These are phyloP conservation scores for Aeoliscus strigatus DNA, from an alignment of 2,797 vertebrate species.

Conservation along the genomic window DNA sequence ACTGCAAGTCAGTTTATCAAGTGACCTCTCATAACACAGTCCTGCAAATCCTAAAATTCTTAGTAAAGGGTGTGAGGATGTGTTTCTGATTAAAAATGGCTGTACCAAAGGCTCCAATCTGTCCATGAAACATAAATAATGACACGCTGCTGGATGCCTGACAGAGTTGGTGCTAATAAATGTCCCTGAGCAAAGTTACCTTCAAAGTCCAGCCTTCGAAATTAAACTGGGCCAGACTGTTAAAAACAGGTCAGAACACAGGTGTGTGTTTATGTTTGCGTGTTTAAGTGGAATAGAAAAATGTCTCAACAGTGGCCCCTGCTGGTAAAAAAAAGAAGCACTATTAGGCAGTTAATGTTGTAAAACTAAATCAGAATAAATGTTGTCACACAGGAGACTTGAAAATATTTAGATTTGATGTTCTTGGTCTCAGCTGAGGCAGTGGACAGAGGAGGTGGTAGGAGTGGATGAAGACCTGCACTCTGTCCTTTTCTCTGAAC, in stretches of 20 bases:
- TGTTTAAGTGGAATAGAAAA: constrained; percentile 3
- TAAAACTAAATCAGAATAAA: too few species aligned
- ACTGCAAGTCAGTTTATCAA: constrained; percentile 10
- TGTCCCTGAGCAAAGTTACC: constrained; percentile 50
- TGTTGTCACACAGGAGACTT: too few species aligned
- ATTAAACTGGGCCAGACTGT: constrained; percentile 53
- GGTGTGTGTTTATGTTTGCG: constrained; percentile 16
- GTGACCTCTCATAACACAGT: constrained; percentile 19
- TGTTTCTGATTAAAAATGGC: too few species aligned
- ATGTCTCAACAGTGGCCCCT: constrained; percentile 55
- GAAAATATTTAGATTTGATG: too few species aligned
- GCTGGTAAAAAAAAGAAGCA: constrained; percentile 30
- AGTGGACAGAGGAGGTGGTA: too few species aligned
- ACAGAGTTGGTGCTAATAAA: constrained; percentile 36
- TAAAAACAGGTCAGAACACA: constrained; percentile 54
- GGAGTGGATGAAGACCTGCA: too few species aligned
- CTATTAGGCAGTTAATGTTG: too few species aligned
- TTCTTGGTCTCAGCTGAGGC: too few species aligned
- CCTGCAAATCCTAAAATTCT: too few species aligned
- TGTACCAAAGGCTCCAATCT: constrained; percentile 13
- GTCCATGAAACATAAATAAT: constrained; percentile 1
- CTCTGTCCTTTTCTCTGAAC: constrained; percentile 3
- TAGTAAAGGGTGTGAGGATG: too few species aligned
- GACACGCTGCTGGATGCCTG: constrained; percentile 11
- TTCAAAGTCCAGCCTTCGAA: constrained; percentile 48